Evolutionary conservation across 2,888 invertebrate genomes (phyloP), one percentile per base, ranked within the genome.

Genomic region (Trachelus tabidus): DNA sequence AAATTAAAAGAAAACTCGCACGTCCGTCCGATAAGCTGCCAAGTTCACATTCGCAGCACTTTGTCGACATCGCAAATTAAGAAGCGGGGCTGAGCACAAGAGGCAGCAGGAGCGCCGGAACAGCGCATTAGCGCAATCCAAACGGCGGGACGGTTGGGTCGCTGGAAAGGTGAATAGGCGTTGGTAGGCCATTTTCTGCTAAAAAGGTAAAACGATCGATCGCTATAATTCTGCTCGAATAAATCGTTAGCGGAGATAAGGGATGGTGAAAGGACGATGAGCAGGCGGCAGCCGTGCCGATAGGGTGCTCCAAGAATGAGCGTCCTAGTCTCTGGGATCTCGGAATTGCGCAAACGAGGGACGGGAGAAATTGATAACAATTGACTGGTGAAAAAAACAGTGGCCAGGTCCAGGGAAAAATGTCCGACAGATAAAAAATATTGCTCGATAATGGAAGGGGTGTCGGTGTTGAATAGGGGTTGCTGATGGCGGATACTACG

Each of bases 401-500:
- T 73, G 34, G 34, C 73, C 73, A 35, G 34, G 31, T 34, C 35
- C 75, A 68, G 37, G 75, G 73, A 69, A 71, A 69, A 69, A 73
- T 78, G 34, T 69, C 77, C 75, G 75, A 23, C 56, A 75, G 75
- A 73, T 73, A 76, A 73, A 73, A 69, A 73, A 73, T 73, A 73
- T 73, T 73, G 73, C 73, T 73, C 73, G 73, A 73, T 73, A 73
- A 73, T 73, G 73, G 73, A 73, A 35, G 73, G 73, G 73, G 33
- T 73, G 34, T n/a, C 73, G 34, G 35, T 73, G 73, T 30, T 73
- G 73, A 73, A 73, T 73, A 73, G 73, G 73, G 35, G 73, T 35
- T 73, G 73, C 35, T 35, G 33, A 74, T 77, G 35, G 35, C 34
- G 69, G 35, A 77, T 79, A 71, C 73, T 34, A 34, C n/a, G 12